Percentiles rank a stretch among this genome's conserved stretches.
Evolutionary conservation across 2,888 invertebrate genomes (phyloP).

Genomic region (Metopia argyrocephala): DNA sequence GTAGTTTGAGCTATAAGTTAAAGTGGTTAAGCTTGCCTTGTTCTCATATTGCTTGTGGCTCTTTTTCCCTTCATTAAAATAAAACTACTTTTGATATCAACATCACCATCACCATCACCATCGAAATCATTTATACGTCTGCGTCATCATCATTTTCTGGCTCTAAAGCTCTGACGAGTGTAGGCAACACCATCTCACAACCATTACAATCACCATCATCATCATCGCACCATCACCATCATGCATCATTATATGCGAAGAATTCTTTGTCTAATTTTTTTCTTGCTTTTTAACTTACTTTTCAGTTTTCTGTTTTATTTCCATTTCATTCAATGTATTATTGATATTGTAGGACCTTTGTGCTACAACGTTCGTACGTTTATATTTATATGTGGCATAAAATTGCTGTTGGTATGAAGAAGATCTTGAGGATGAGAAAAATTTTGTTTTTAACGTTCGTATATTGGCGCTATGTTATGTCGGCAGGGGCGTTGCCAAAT

Average conservation of each 20-base stretch:
- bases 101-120: constrained; percentile 53
- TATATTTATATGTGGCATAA: background rate
- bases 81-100: constrained; percentile 51
- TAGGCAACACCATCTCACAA: constrained; percentile 64
- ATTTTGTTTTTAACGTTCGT: background rate
- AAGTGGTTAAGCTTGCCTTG: constrained; percentile 14
- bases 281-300: background rate
- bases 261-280: constrained; percentile 32
- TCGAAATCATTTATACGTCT: constrained; percentile 36
- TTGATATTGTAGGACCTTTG: constrained; percentile 9
- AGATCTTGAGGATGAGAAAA: constrained; percentile 17
- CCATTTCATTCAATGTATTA: background rate
- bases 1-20: background rate
- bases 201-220: background rate
- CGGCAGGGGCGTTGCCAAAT: constrained; percentile 74
- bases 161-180: background rate
- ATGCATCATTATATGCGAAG: constrained; percentile 50
- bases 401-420: background rate
- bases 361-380: background rate
- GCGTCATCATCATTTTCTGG: constrained; percentile 35
- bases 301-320: background rate
- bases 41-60: constrained; percentile 62
- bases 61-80: constrained; percentile 68
- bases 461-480: constrained; percentile 66
- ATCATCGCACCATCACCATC: constrained; percentile 51